Conservation (phyloP, 2,113 vertebrate species). For the Chionis minor region DNA sequence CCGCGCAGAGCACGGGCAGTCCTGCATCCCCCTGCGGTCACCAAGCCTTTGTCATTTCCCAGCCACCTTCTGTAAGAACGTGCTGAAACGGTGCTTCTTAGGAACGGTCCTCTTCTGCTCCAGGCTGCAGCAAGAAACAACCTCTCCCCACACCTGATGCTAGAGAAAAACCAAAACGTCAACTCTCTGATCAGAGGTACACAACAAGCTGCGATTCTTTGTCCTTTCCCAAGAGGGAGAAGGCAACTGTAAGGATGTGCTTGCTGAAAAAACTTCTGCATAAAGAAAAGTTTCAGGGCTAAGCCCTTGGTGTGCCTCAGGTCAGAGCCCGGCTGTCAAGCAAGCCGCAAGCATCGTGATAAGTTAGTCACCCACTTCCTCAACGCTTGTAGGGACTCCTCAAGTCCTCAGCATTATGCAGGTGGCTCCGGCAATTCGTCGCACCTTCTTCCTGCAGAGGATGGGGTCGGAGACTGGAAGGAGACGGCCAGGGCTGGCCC, state of each 20-base stretch:
- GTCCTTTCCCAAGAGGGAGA: background rate
- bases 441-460: fast-evolving
- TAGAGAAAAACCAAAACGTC: background rate
- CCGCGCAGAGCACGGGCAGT: fast-evolving
- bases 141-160: background rate
- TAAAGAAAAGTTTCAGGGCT: background rate
- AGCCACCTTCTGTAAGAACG: background rate
- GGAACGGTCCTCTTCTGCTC: background rate
- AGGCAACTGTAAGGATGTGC: background rate
- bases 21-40: background rate
- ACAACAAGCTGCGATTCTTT: background rate
- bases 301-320: background rate
- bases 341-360: background rate
- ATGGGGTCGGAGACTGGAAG: background rate
- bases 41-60: background rate
- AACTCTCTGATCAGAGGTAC: slow-evolving; percentile 12
- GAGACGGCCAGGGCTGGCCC: background rate
- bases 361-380: background rate
- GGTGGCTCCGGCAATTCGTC: background rate
- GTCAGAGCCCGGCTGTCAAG: background rate
- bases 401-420: background rate
- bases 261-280: background rate
- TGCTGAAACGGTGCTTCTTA: background rate
- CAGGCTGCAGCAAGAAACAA: slow-evolving; percentile 20
- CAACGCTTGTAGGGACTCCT: background rate